Evolutionary conservation across 2,113 vertebrate species (phyloP).

Genomic region (Dermatemys mawii): DNA sequence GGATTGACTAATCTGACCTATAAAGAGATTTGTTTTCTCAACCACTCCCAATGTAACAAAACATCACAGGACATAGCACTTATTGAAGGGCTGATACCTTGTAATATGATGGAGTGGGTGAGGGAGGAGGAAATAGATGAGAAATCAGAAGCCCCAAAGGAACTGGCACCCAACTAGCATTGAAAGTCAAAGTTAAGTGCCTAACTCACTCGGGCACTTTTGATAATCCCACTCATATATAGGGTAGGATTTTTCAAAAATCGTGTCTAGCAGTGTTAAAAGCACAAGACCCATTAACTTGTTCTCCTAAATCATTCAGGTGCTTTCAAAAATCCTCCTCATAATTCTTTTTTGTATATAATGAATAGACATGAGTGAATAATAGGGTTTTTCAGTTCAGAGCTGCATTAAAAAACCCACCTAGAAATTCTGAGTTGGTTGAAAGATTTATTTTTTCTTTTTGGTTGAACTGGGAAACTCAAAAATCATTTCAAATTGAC

Average conservation of each 20-base stretch:
- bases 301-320: background rate
- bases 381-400: background rate
- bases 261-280: background rate
- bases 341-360: background rate
- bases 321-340: background rate
- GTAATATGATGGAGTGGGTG: background rate
- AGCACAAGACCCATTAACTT: background rate
- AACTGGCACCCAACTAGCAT: background rate
- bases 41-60: background rate
- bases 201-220: background rate
- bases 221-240: background rate
- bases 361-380: background rate
- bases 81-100: background rate
- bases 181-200: background rate
- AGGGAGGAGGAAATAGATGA: background rate
- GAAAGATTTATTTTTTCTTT: background rate
- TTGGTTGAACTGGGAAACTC: background rate
- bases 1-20: background rate
- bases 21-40: background rate
- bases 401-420: background rate
- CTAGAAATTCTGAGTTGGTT: background rate
- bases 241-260: background rate
- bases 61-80: background rate
- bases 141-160: background rate
- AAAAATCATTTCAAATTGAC: background rate